Evolutionary conservation across 2,888 invertebrate species (phyloP), one percentile per base, ranked within the genome.

Genomic region (Eristalis pertinax): DNA sequence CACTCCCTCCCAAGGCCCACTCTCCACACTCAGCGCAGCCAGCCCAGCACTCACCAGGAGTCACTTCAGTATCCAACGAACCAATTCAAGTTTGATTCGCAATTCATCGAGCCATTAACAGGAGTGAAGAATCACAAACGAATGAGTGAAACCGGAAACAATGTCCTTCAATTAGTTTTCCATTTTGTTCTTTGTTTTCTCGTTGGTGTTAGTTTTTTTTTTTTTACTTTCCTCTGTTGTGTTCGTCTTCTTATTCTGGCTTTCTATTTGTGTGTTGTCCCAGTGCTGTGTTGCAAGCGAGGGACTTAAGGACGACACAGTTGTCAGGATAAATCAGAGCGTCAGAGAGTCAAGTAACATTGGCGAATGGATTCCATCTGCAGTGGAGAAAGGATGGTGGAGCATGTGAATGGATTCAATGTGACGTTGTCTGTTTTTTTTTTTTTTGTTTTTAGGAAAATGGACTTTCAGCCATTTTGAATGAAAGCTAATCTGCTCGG

Each of bases 41-140:
- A 22, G 24, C 67, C n/a, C 62, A 32, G 32, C 32, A 1, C 32
- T 32, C 68, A 35, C 56, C 58, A 67, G 68, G 69, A 32, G n/a
- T 35, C 75, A 75, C 75, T 82, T 81, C 70, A 64, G 24, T 43
- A 43, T 70, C 81, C 81, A 82, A 76, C 81, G 81, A 76, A 82
- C 81, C 81, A 75, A 82, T 76, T 76, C 81, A 70, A 72, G 75
- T 82, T 82, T 76, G 81, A 82, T 82, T 82, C 81, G 81, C 60
- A 82, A 82, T 75, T 64, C 81, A 82, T 76, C 75, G 75, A 82
- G 38, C 75, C 81, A 70, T 82, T 76, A 82, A 75, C 76, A 82
- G 69, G 60, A 82, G 81, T 76, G 81, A 82, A 76, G 81, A 76
- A 82, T 82, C 81, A 70, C 75, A 69, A 82, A 69, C 70, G 70